Evolutionary conservation across 2,888 invertebrate genomes (phyloP).

Genomic region (Melanophora roralis): DNA sequence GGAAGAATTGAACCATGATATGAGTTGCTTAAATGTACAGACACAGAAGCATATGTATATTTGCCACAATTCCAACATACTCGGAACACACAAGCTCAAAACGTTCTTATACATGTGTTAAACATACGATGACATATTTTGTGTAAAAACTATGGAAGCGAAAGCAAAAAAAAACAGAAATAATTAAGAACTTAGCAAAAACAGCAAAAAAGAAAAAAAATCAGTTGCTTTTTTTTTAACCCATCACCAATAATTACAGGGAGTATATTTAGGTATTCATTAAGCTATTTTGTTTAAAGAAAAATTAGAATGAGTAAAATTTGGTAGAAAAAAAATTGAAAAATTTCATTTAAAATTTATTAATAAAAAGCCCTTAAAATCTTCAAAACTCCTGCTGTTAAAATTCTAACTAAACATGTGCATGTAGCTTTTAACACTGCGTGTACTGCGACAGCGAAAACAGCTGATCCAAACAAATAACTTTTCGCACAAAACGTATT

Average conservation of each 20-base stretch:
- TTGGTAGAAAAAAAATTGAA: no score
- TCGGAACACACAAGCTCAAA: neutral
- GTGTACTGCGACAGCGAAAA: no score
- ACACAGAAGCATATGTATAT: neutral
- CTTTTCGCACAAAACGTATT: no score
- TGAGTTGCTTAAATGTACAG: neutral
- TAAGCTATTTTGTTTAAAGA: neutral
- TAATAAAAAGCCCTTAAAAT: no score
- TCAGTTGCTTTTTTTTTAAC: neutral
- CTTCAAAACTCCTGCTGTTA: no score
- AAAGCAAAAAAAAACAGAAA: conserved; percentile 9
- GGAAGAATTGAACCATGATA: conserved; percentile 45
- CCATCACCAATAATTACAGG: no score
- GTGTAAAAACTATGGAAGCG: conserved; percentile 10
- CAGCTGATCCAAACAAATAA: no score
- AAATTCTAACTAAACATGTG: no score
- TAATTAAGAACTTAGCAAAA: neutral
- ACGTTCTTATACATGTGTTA: conserved; percentile 34
- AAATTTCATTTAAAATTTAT: no score
- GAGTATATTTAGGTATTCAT: no score
- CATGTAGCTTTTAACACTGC: no score
- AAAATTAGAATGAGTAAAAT: conserved; percentile 36
- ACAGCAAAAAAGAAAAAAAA: conserved; percentile 21
- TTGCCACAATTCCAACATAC: neutral
- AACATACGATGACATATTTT: conserved; percentile 54